A percentile compares a stretch with the other conserved stretches of the same genome.
phyloP scores from a whole-genome alignment of 2,797 vertebrate genomes.

The Pipistrellus pipistrellus region DNA sequence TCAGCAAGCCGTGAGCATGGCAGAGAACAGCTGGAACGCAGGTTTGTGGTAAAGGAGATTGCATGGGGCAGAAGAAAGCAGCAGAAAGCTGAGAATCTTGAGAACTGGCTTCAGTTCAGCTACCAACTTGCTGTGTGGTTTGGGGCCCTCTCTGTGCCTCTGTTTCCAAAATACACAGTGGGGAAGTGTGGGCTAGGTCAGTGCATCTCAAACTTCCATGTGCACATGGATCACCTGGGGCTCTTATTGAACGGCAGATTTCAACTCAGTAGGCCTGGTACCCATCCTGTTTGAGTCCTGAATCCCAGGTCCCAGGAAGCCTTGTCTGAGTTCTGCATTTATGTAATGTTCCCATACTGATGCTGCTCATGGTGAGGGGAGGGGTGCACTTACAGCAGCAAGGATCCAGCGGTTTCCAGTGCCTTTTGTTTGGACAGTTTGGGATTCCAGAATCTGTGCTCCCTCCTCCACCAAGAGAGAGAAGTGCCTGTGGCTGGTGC shows the following conservation, averaged over 20 bases:
- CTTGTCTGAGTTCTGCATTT: not conserved
- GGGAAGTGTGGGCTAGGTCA: not conserved
- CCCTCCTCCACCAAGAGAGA: not conserved
- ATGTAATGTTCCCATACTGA: not conserved
- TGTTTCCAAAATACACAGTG: not conserved
- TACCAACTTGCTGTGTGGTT: not conserved
- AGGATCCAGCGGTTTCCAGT: not conserved
- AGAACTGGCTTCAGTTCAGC: not conserved
- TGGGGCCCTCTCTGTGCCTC: not conserved
- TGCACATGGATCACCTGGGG: fast-evolving
- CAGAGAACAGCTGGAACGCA: not conserved
- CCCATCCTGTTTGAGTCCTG: not conserved
- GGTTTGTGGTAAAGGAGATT: not conserved
- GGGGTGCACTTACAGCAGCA: not conserved
- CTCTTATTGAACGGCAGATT: not conserved
- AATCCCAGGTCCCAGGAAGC: not conserved
- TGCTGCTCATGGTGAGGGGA: not conserved
- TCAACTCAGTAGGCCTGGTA: not conserved
- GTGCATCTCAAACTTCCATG: not conserved
- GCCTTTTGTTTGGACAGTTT: not conserved
- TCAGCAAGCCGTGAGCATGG: not conserved
- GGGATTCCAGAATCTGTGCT: not conserved
- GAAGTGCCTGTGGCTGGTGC: not conserved
- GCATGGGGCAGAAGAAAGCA: not conserved
- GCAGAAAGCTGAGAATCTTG: not conserved